Evolutionary conservation across 1,140 invertebrate genomes (phyloP).

Genomic region (Drosophila sucinea): DNA sequence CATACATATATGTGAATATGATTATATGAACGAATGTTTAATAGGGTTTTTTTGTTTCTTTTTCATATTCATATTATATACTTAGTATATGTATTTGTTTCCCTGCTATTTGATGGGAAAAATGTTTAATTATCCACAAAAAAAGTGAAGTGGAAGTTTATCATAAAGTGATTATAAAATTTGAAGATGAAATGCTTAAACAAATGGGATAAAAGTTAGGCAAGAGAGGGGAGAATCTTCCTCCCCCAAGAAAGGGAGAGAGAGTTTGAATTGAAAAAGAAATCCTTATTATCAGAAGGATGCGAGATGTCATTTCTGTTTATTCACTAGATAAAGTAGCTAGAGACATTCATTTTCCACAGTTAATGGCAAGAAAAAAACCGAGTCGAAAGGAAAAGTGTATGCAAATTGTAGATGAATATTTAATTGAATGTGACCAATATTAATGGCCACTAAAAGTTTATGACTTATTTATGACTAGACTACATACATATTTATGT

Average conservation of each 20-base stretch:
- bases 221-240: too few species aligned
- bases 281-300: too few species aligned
- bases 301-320: too few species aligned
- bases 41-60: slow-evolving; percentile 18
- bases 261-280: too few species aligned
- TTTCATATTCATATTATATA: not conserved
- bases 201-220: too few species aligned
- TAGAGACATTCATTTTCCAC: too few species aligned
- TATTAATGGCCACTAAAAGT: not conserved
- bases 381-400: not conserved
- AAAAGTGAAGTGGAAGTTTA: not conserved
- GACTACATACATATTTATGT: too few species aligned
- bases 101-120: not conserved
- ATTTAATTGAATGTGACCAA: not conserved
- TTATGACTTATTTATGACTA: not conserved
- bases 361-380: not conserved
- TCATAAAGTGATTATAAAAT: not conserved
- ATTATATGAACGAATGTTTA: slow-evolving; percentile 38
- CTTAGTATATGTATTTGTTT: not conserved
- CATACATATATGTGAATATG: not conserved
- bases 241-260: too few species aligned
- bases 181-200: not conserved
- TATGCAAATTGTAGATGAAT: not conserved
- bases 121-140: not conserved
- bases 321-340: too few species aligned